phyloP scores from a whole-genome alignment of 2,113 vertebrate species.

The Brevimyrus niger region DNA sequence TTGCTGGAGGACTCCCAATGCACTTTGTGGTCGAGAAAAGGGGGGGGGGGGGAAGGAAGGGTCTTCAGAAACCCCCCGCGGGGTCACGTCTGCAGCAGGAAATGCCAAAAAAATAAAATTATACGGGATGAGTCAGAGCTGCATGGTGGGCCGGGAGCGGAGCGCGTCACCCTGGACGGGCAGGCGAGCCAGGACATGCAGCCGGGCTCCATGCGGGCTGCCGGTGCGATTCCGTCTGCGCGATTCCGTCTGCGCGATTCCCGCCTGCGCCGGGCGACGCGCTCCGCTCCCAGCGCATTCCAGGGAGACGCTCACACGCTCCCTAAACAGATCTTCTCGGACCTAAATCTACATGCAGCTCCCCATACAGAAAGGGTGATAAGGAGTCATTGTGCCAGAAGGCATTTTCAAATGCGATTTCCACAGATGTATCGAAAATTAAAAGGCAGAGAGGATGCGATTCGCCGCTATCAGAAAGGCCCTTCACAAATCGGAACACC shows the following conservation, averaged over 20 bases:
- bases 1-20: background rate
- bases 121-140: background rate
- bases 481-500: background rate
- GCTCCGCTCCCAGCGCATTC: background rate
- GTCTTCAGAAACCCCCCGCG: background rate
- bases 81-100: background rate
- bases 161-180: background rate
- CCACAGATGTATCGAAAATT: background rate
- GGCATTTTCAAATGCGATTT: background rate
- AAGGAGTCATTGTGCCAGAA: background rate
- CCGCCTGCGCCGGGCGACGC: too few species aligned
- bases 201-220: too few species aligned
- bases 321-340: background rate
- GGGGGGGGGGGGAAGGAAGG: background rate
- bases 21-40: too few species aligned
- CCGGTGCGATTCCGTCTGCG: too few species aligned
- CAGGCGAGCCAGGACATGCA: background rate
- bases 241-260: too few species aligned
- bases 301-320: background rate
- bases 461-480: background rate
- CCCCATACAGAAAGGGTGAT: background rate
- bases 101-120: background rate
- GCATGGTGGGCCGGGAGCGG: background rate
- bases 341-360: background rate
- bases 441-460: background rate